phyloP scores from a whole-genome alignment of 1,140 invertebrate species.

The Heterodera carotae region DNA sequence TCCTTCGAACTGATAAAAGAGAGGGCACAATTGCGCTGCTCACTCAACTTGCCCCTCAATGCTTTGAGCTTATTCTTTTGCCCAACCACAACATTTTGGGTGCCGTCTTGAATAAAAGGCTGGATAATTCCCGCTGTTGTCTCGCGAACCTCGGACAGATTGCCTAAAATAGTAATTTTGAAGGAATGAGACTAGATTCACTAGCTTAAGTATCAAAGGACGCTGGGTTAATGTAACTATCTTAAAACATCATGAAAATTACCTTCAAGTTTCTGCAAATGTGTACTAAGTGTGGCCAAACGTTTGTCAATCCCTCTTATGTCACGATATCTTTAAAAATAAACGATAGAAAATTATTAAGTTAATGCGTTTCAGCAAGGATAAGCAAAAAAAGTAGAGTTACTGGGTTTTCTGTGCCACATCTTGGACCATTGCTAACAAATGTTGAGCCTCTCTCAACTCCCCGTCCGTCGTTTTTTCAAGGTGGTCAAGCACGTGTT shows the following conservation, averaged over 20 bases:
- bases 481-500: constrained; percentile 44
- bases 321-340: constrained; percentile 39
- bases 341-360: neutral
- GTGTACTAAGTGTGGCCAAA: constrained; percentile 33
- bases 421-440: constrained; percentile 41
- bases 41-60: constrained; percentile 20
- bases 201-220: no score
- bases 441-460: constrained; percentile 23
- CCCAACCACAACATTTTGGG: constrained; percentile 25
- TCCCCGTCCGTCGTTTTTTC: constrained; percentile 44
- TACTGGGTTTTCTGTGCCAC: constrained; percentile 27
- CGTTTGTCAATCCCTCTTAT: constrained; percentile 51
- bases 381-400: neutral
- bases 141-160: constrained; percentile 21
- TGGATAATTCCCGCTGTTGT: constrained; percentile 26
- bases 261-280: constrained; percentile 41
- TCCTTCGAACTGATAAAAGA: constrained; percentile 43
- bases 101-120: constrained; percentile 32
- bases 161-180: constrained; percentile 23
- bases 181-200: neutral
- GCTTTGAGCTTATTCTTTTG: constrained; percentile 35
- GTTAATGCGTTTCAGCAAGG: no score
- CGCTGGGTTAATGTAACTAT: no score
- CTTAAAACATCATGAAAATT: no score
- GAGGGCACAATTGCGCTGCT: constrained; percentile 34